These are phyloP conservation scores for Takifugu rubripes DNA, from an alignment of 2,797 vertebrate species.

Conservation along the genomic window DNA sequence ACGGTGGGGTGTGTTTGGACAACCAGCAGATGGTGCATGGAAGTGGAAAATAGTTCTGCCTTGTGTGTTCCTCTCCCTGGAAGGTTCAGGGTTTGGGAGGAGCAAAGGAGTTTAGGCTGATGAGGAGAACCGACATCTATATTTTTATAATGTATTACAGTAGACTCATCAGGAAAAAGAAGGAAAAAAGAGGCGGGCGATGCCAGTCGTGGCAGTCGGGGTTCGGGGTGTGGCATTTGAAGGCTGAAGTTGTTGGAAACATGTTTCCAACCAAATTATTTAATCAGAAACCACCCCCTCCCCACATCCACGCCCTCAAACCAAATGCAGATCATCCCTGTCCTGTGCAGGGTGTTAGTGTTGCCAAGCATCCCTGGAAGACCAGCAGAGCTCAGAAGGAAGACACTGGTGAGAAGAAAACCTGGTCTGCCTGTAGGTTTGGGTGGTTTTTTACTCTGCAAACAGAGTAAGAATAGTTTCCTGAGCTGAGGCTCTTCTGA, in stretches of 20 bases:
- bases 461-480: conserved; percentile 39
- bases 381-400: conserved; percentile 52
- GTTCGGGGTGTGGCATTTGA: not conserved
- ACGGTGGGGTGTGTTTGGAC: conserved; percentile 14
- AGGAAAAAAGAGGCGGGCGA: not conserved
- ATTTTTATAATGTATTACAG: conserved; percentile 11
- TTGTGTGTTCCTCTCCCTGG: not conserved
- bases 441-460: conserved; percentile 19
- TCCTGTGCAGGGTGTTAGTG: conserved; percentile 37
- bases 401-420: conserved; percentile 33
- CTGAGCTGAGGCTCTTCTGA: conserved; percentile 68
- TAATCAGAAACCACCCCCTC: conserved; percentile 31
- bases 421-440: conserved; percentile 20
- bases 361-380: conserved; percentile 64
- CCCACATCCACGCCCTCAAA: conserved; percentile 57
- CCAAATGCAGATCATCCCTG: conserved; percentile 48
- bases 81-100: conserved; percentile 35
- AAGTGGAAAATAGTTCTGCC: conserved; percentile 28
- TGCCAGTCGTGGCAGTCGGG: not conserved
- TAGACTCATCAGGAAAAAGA: not conserved
- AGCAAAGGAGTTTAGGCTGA: conserved; percentile 14
- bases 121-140: conserved; percentile 22
- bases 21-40: conserved; percentile 68
- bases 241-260: conserved; percentile 4
- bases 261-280: conserved; percentile 58